Conservation (phyloP, 2,113 vertebrate species). For the Bucco capensis region DNA sequence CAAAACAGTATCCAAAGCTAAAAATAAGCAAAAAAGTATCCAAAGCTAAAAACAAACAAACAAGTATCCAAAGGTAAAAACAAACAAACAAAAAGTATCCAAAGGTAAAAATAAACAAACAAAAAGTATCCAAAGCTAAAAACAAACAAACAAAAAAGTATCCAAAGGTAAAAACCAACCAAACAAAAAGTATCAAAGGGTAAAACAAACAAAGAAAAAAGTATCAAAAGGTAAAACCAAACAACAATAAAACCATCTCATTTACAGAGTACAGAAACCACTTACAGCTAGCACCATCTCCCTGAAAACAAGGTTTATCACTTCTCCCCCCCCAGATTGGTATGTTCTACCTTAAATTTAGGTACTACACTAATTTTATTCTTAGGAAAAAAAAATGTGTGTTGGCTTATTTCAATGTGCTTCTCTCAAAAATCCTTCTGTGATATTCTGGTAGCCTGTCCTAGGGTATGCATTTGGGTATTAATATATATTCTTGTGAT, state of each 20-base stretch:
- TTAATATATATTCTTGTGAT: background rate
- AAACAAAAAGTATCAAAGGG: no score
- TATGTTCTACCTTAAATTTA: background rate
- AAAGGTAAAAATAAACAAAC: no score
- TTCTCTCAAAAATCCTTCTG: background rate
- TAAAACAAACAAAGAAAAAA: background rate
- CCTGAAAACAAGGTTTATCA: background rate
- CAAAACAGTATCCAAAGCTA: no score
- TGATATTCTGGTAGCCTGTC: background rate
- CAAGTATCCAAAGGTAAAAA: no score
- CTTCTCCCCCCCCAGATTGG: background rate
- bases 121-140: no score
- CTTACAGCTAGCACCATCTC: background rate
- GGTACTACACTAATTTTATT: background rate
- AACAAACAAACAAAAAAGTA: no score
- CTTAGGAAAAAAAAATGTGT: background rate
- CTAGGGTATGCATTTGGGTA: background rate
- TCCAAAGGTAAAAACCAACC: no score
- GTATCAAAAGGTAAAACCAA: background rate
- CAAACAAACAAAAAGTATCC: no score
- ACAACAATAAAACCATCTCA: background rate
- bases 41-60: no score
- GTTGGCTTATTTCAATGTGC: background rate
- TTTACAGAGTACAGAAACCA: background rate
- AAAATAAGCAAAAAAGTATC: no score